phyloP scores from a whole-genome alignment of 2,797 vertebrate species.

The Propithecus perrieri region DNA sequence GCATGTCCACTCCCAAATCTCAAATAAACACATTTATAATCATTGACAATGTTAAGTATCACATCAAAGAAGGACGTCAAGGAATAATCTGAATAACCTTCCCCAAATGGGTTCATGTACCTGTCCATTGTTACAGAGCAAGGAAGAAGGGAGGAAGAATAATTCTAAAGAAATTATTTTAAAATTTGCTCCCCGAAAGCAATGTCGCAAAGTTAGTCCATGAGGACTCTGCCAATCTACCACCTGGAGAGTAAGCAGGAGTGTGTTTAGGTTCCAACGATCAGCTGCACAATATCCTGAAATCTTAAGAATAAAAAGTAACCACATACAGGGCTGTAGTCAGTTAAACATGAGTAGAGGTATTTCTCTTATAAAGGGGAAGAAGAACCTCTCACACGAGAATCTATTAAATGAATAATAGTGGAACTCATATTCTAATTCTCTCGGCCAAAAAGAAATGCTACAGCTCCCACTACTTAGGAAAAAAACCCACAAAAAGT shows the following conservation, averaged over 20 bases:
- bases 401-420: background rate
- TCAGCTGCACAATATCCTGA: background rate
- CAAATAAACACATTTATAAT: background rate
- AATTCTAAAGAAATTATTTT: background rate
- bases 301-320: background rate
- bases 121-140: background rate
- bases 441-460: conserved; percentile 6
- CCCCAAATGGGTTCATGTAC: background rate
- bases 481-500: background rate
- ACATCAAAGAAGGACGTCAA: background rate
- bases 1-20: background rate
- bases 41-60: background rate
- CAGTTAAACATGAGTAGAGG: background rate
- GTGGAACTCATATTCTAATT: background rate
- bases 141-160: background rate
- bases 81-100: background rate
- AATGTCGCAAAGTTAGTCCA: background rate
- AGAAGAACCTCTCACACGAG: background rate
- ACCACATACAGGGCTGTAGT: background rate
- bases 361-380: background rate
- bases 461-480: background rate
- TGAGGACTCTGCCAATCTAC: background rate
- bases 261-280: background rate
- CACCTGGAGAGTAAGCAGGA: background rate
- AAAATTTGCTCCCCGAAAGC: background rate